Evolutionary conservation across 2,797 vertebrate genomes (phyloP), one percentile per base, ranked within the genome.

Genomic region (Eremophila alpestris): DNA sequence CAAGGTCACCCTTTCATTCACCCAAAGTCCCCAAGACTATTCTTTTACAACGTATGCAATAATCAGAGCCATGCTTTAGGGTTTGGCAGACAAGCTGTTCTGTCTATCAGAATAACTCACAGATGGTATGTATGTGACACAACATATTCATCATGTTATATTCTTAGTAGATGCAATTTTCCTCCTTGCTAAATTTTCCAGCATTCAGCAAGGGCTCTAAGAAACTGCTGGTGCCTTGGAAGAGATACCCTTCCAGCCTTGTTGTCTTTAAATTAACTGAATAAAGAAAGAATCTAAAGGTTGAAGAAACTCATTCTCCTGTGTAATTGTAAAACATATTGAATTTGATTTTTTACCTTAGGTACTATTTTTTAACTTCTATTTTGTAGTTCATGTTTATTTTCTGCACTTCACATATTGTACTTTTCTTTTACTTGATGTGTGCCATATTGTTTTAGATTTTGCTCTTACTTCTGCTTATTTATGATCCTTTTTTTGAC

Each of bases 111-210:
- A 96, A 91, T 96, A 97, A 96, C 96, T 97, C 96, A 94, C 96
- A 97, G 97, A 97, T 97, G 96, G 96, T 97, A 96, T 91, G 94
- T 95, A 95, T 97, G 92, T 95, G 97, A 97, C 97, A 97, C 97
- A 97, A 97, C 96, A 95, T 96, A 97, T 97, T 97, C 95, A 97
- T 97, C 96, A 96, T 83, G 92, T 94, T 93, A 95, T 97, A 97
- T 97, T 97, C 96, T 96, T 94, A 96, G 96, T 84, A 86, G 91
- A 95, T 90, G 96, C 89, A 97, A 93, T 97, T 96, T 92, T 94
- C 92, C 68, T 87, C 74, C 80, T 87, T 93, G 92, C 96, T 96
- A 96, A 92, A 95, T 96, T 93, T 95, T 94, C 82, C 70, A 27
- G 87, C 7, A 0, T 97, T 96, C 94, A 94, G 95, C 86, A 90